These are phyloP conservation scores for Epizoanthus scotinus DNA, from an alignment of 92 coral and sea anemone genomes.

Conservation along the genomic window DNA sequence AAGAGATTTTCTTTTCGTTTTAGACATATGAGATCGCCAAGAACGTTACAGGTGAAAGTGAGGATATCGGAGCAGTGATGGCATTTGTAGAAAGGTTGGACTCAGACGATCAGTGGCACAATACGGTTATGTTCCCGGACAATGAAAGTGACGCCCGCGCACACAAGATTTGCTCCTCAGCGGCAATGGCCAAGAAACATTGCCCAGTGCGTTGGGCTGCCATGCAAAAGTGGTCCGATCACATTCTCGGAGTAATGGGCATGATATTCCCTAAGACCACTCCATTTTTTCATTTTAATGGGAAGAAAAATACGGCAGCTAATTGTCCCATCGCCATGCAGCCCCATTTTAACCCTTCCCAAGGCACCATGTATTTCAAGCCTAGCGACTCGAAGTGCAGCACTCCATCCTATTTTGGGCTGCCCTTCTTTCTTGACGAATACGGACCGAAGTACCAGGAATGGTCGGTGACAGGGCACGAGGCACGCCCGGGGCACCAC, in stretches of 20 bases:
- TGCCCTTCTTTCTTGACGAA: constrained; percentile 81
- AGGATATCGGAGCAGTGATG: constrained; percentile 57
- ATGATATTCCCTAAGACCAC: constrained; percentile 77
- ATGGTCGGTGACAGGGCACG: constrained; percentile 96
- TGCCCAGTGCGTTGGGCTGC: constrained; percentile 97
- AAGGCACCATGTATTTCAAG: constrained; percentile 87
- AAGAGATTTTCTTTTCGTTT: background rate
- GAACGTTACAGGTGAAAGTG: constrained; percentile 58
- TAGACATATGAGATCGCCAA: constrained; percentile 73
- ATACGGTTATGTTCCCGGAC: constrained; percentile 75
- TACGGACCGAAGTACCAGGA: constrained; percentile 97
- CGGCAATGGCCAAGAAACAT: constrained; percentile 63
- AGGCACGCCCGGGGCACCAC: constrained; percentile 96
- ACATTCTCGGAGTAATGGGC: constrained; percentile 70
- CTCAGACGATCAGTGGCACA: constrained; percentile 77
- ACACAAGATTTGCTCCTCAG: constrained; percentile 68
- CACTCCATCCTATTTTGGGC: constrained; percentile 68
- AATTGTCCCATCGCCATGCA: constrained; percentile 87
- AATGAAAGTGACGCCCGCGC: constrained; percentile 85
- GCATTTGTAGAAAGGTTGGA: constrained; percentile 53
- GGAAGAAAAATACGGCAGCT: constrained; percentile 75
- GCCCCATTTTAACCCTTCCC: constrained; percentile 92
- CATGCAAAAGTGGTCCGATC: constrained; percentile 77
- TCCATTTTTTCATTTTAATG: constrained; percentile 79
- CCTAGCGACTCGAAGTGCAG: constrained; percentile 71